Evolutionary conservation across 2,797 vertebrate species (phyloP).

Genomic region (Enteromius argenteus): DNA sequence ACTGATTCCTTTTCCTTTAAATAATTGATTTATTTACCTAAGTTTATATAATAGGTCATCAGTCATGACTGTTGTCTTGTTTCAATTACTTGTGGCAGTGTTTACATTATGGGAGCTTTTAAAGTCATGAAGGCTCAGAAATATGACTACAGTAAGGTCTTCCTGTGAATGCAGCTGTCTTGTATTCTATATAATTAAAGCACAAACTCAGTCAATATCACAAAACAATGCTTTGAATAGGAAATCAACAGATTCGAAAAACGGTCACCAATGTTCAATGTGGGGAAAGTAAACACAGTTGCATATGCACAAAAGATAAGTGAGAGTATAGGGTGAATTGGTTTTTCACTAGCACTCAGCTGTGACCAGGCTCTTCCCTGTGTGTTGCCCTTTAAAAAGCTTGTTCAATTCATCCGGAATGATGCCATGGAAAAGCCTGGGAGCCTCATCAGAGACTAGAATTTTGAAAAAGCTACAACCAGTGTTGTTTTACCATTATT

Average conservation of each 20-base stretch:
- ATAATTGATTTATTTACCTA: conserved; percentile 51
- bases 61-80: conserved; percentile 6
- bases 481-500: not conserved
- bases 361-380: conserved; percentile 64
- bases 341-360: conserved; percentile 67
- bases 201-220: not conserved
- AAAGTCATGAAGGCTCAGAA: not conserved
- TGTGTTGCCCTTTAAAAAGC: conserved; percentile 69
- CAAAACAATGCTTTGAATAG: not conserved
- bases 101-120: conserved; percentile 43
- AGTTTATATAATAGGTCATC: conserved; percentile 40
- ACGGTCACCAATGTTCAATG: not conserved
- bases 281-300: conserved; percentile 27
- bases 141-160: not conserved
- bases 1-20: conserved; percentile 25
- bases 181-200: not conserved
- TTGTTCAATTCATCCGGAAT: conserved; percentile 69
- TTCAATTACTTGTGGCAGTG: not conserved
- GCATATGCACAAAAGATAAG: conserved; percentile 35
- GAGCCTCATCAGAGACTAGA: conserved; percentile 60
- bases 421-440: conserved; percentile 75
- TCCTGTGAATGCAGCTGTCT: not conserved
- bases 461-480: conserved; percentile 32
- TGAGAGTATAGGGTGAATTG: conserved; percentile 51
- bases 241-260: not conserved